phyloP scores from a whole-genome alignment of 1,140 invertebrate species.

The Dufourea novaeangliae region DNA sequence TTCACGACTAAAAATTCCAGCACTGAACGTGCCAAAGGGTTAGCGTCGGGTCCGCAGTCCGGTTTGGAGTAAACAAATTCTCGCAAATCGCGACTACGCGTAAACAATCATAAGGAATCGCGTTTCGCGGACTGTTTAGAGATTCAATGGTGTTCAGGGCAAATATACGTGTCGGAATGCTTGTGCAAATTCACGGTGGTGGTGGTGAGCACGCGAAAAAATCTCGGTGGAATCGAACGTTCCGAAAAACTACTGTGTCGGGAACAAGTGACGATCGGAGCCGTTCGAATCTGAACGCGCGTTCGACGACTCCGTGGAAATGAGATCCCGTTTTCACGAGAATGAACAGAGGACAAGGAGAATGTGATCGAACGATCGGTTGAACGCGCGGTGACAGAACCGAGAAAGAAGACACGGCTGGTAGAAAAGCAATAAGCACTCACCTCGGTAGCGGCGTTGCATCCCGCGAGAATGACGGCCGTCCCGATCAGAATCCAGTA shows the following conservation, averaged over 20 bases:
- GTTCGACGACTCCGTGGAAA: not conserved
- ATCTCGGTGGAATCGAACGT: not conserved
- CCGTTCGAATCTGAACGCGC: conserved; percentile 9
- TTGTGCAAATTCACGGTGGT: not conserved
- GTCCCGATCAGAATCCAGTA: conserved; percentile 70
- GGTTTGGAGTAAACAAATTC: conserved; percentile 33
- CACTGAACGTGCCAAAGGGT: too few relatives aligned
- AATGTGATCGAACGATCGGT: conserved; percentile 6
- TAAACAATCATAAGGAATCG: conserved; percentile 17
- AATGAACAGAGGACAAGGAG: not conserved
- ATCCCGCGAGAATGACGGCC: conserved; percentile 64
- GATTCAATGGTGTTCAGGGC: not conserved
- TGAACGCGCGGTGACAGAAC: conserved; percentile 3
- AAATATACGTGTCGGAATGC: conserved; percentile 9
- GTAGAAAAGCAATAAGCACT: conserved; percentile 29
- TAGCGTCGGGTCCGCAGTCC: too few relatives aligned
- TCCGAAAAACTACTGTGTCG: not conserved
- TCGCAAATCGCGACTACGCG: conserved; percentile 13
- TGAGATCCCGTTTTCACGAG: not conserved
- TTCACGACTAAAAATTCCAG: too few relatives aligned
- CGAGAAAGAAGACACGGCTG: conserved; percentile 7
- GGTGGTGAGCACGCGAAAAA: not conserved
- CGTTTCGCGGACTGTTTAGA: not conserved
- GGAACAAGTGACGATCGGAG: not conserved
- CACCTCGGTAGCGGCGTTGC: conserved; percentile 74